These are phyloP conservation scores for Lerema accius DNA, from an alignment of 1,140 invertebrate species.

Conservation along the genomic window DNA sequence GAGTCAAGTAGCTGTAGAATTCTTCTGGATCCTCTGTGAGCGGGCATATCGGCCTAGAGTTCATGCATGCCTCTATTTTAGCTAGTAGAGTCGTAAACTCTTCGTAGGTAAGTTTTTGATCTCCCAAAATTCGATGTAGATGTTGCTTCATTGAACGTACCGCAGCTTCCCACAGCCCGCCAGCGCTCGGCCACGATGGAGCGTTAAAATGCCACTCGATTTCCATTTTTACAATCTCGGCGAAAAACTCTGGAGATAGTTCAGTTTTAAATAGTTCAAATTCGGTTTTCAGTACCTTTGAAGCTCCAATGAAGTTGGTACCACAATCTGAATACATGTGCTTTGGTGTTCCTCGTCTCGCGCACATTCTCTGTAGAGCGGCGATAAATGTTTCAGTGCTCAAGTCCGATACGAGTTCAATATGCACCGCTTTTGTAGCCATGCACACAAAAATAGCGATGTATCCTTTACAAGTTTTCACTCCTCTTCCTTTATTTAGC, in stretches of 20 bases:
- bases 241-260: constrained; percentile 4
- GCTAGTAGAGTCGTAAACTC: constrained; percentile 37
- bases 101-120: constrained; percentile 31
- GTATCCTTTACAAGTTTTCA: constrained; percentile 42
- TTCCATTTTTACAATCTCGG: background rate
- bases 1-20: constrained; percentile 20
- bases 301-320: constrained; percentile 57
- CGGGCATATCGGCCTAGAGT: constrained; percentile 36
- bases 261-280: constrained; percentile 6
- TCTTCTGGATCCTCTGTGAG: constrained; percentile 44
- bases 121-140: constrained; percentile 28
- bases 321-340: constrained; percentile 55
- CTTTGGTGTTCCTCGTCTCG: constrained; percentile 39
- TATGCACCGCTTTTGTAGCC: constrained; percentile 53
- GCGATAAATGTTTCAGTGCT: constrained; percentile 49
- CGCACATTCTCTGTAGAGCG: constrained; percentile 42
- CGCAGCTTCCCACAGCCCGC: constrained; percentile 18
- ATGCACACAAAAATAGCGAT: constrained; percentile 54
- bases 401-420: constrained; percentile 48
- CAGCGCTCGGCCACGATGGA: constrained; percentile 11
- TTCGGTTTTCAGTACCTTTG: constrained; percentile 34
- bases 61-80: constrained; percentile 50
- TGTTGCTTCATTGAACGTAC: constrained; percentile 21
- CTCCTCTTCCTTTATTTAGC: constrained; percentile 35
- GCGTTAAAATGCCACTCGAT: constrained; percentile 20